Conservation (phyloP, 2,888 invertebrate genomes). For the Himalopsyche japonica region DNA sequence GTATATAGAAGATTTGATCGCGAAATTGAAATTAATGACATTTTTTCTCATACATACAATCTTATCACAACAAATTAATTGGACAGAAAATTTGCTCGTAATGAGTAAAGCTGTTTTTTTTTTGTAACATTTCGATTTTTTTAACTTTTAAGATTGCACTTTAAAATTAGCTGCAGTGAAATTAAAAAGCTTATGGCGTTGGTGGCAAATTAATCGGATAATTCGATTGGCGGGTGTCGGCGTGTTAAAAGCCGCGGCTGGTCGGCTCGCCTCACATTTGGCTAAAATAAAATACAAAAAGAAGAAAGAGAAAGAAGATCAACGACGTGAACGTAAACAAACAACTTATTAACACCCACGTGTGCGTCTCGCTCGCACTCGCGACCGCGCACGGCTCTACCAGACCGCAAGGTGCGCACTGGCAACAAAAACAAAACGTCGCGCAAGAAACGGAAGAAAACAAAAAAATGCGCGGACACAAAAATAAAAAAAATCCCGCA, state of each 20-base stretch:
- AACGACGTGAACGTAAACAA: constrained; percentile 41
- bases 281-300: constrained; percentile 27
- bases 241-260: neutral
- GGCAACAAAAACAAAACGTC: constrained; percentile 33
- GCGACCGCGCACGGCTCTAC: neutral
- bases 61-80: no score
- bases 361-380: constrained; percentile 18
- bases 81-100: neutral
- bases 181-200: neutral
- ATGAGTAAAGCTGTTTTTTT: neutral
- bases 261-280: constrained; percentile 25
- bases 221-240: neutral
- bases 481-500: constrained; percentile 29
- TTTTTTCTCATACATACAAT: no score
- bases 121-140: no score
- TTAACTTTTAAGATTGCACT: neutral
- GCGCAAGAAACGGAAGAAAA: constrained; percentile 22
- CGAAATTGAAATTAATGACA: no score
- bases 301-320: constrained; percentile 26
- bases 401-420: constrained; percentile 33
- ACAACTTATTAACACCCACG: constrained; percentile 41
- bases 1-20: no score
- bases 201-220: neutral
- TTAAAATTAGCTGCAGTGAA: neutral
- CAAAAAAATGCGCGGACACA: constrained; percentile 25